phyloP scores from a whole-genome alignment of 2,888 invertebrate genomes.

The Tribolium freemani region DNA sequence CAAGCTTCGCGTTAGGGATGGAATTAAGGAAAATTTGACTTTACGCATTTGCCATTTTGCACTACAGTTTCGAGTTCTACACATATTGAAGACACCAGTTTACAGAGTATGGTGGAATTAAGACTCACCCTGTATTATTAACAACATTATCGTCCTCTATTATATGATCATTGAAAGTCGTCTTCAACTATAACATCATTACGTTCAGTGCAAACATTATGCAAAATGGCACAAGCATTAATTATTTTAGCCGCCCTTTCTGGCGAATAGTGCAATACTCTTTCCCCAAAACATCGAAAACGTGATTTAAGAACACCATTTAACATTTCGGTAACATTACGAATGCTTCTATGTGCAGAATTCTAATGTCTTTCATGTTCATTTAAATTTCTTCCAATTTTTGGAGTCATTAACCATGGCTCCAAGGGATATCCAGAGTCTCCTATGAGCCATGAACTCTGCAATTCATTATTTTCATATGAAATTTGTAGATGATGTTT shows the following conservation, averaged over 20 bases:
- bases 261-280: conserved; percentile 27
- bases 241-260: conserved; percentile 34
- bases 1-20: too few relatives aligned
- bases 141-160: neutral
- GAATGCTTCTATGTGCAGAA: too few relatives aligned
- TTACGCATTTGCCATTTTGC: too few relatives aligned
- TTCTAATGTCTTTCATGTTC: too few relatives aligned
- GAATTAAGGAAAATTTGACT: too few relatives aligned
- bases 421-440: neutral
- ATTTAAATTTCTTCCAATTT: conserved; percentile 1
- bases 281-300: conserved; percentile 30
- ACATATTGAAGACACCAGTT: too few relatives aligned
- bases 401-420: conserved; percentile 14
- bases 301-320: conserved; percentile 32
- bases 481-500: conserved; percentile 1
- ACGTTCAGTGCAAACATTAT: neutral
- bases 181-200: neutral
- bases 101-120: too few relatives aligned
- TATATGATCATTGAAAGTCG: neutral
- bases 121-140: too few relatives aligned
- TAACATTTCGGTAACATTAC: conserved; percentile 18
- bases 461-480: conserved; percentile 6
- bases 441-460: conserved; percentile 8
- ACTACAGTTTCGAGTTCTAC: too few relatives aligned
- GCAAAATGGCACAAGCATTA: conserved; percentile 34